Percentiles rank a stretch among this genome's conserved stretches.
Evolutionary conservation across 2,888 invertebrate genomes (phyloP).

Genomic region (Odontocerum albicorne): DNA sequence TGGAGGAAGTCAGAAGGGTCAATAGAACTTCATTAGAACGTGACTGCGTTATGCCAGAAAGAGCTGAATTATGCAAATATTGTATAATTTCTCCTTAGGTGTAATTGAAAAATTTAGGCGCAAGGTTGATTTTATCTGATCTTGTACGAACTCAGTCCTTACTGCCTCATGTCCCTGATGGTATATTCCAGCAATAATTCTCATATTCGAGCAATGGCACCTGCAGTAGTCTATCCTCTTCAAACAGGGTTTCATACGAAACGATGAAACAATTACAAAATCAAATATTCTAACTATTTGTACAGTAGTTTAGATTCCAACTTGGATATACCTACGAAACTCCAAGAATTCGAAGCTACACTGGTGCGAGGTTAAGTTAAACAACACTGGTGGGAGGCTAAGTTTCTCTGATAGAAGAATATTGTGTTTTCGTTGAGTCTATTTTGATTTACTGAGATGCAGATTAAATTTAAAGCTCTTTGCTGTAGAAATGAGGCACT

Average conservation of each 20-base stretch:
- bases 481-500: slow-evolving; percentile 46
- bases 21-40: too few species aligned
- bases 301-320: background rate
- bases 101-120: too few species aligned
- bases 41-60: too few species aligned
- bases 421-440: slow-evolving; percentile 48
- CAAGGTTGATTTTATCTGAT: too few species aligned
- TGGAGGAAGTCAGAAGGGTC: too few species aligned
- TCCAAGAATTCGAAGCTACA: background rate
- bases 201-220: slow-evolving; percentile 43
- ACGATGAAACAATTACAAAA: background rate
- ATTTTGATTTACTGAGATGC: slow-evolving; percentile 48
- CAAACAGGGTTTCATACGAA: slow-evolving; percentile 36
- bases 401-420: slow-evolving; percentile 49
- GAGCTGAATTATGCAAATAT: too few species aligned
- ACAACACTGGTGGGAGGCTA: too few species aligned
- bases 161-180: slow-evolving; percentile 47
- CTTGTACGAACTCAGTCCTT: slow-evolving; percentile 45
- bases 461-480: slow-evolving; percentile 48
- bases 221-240: slow-evolving; percentile 44
- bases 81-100: too few species aligned
- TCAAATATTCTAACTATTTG: background rate
- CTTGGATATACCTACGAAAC: background rate
- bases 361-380: slow-evolving; percentile 40
- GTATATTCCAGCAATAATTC: slow-evolving; percentile 50